Evolutionary conservation across 2,888 invertebrate genomes (phyloP), one percentile per base, ranked within the genome.

Genomic region (Pseudococcus jackbeardsleyi): DNA sequence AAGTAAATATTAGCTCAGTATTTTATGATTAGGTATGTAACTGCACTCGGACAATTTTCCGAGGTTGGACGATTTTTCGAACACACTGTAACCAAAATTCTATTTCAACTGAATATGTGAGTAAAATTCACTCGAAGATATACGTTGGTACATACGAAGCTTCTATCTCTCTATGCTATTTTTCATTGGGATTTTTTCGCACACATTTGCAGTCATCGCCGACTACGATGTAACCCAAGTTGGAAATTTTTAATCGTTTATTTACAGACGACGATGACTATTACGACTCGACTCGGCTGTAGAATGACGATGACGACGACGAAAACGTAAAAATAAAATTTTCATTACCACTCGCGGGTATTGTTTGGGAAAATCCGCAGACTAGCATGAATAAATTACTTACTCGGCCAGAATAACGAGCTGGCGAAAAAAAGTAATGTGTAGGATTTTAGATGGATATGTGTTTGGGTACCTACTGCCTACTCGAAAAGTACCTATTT

Each of bases 231-330:
- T 19, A 68, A 26, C 68, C 12, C 22, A 15, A 68, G 68, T 68
- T 68, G 68, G 68, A 68, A 26, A 68, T 68, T 68, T 68, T 68
- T 68, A 68, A 68, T 68, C 68, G 68, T 68, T 68, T 68, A 68
- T 68, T 68, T 68, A 68, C 68, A 68, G 26, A 68, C 68, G 68
- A 68, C 68, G 68, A 68, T 26, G 26, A 68, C 68, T 54, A 54
- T 54, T 54, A 54, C 54, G 17, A 15, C 48, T 50, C 48, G 12
- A 50, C 12, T 50, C 48, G 12, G 4, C 48, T 50, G 48, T 50
- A 50, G 48, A 19, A 64, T 22, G 22, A 68, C 68, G 68, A 68
- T 26, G 15, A 26, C 68, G 68, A 68, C 26, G 68, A 68, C 68
- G 68, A 68, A 64, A 68, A 15, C 68, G 68, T 68, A 68, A 68